phyloP scores from a whole-genome alignment of 1,140 invertebrate species.

The Drosophila chauvacae region DNA sequence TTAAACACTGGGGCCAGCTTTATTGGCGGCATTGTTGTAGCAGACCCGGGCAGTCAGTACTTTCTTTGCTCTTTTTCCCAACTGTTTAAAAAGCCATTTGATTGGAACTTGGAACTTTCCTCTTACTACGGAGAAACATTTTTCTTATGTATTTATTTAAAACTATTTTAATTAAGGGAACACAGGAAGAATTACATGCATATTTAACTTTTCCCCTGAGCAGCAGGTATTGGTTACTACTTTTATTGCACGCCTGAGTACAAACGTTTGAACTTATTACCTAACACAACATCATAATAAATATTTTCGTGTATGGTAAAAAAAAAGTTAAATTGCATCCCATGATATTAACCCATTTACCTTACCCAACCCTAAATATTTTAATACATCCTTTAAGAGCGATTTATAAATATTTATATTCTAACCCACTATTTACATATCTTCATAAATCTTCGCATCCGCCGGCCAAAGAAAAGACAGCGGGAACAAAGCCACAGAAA shows the following conservation, averaged over 20 bases:
- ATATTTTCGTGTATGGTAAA: no score
- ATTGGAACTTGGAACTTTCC: constrained; percentile 9
- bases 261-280: no score
- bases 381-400: constrained; percentile 8
- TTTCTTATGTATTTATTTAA: neutral
- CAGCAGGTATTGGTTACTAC: no score
- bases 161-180: neutral
- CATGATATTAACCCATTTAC: neutral
- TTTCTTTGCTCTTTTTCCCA: constrained; percentile 7
- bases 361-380: neutral
- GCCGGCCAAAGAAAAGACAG: constrained; percentile 20
- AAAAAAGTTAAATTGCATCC: neutral
- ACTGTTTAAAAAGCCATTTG: constrained; percentile 6
- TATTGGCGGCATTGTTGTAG: constrained; percentile 15
- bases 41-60: constrained; percentile 1
- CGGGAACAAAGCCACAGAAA: constrained; percentile 10
- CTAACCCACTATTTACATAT: constrained; percentile 10
- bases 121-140: neutral
- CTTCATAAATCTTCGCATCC: constrained; percentile 17
- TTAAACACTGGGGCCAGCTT: constrained; percentile 54
- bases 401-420: neutral
- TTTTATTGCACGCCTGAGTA: no score
- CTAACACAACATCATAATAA: no score
- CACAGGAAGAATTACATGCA: neutral
- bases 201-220: neutral